Evolutionary conservation across 2,888 invertebrate species (phyloP), one percentile per base, ranked within the genome.

Genomic region (Epinotia ramella): DNA sequence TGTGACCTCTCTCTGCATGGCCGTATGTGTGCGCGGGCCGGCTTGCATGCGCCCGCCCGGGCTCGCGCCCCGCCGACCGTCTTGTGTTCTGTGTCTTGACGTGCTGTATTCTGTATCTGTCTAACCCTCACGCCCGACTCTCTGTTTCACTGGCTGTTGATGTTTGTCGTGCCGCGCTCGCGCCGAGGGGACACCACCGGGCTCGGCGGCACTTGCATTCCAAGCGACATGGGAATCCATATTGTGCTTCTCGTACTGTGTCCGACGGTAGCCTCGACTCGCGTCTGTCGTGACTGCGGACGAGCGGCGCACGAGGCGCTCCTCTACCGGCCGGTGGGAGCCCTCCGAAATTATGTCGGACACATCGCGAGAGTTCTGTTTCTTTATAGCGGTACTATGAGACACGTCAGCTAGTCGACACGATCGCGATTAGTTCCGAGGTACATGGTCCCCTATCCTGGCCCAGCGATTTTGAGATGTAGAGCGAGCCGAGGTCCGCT

Each of bases 381-480:
- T 86, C 84, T 84, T 86, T 88, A 80, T 87, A 86, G 87, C 87
- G 84, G 84, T 85, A 63, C 86, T 82, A 85, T 87, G 85, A 86
- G 87, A 88, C 86, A 87, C 85, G 82, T 84, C 81, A 84, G 86
- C 86, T 86, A 88, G 88, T 89, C 84, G 88, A 86, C 89, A 90
- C 87, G 89, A 89, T 87, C 90, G 94, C 94, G 91, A 90, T 92
- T 89, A 91, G 95, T 95, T 95, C 95, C 95, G 95, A 95, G 95
- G 95, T 95, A 95, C 95, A 95, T 94, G 94, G 92, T 92, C 94
- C 94, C 94, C 95, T 87, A 90, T 88, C 88, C 89, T 83, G 93
- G 89, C 90, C 93, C 93, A 91, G 94, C 94, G 95, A 94, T 94
- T 91, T 95, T 94, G 95, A 95, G 95, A 94, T 94, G 92, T 94